Percentiles rank a stretch among this genome's conserved stretches.
These are phyloP conservation scores for Marronus borbonicus DNA, from an alignment of 2,888 invertebrate genomes.

Conservation along the genomic window DNA sequence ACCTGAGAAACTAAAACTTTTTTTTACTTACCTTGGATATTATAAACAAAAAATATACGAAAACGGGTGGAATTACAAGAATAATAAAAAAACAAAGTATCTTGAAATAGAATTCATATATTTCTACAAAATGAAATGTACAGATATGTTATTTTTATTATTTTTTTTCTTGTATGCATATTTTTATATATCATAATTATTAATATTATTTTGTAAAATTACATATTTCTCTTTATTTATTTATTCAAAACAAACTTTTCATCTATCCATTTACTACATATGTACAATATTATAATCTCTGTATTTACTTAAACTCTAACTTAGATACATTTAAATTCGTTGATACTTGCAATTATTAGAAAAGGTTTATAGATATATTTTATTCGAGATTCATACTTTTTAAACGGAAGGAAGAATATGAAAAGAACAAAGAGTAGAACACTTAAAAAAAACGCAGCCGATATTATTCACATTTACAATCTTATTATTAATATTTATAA, in stretches of 20 bases:
- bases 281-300: constrained; percentile 53
- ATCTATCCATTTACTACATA: constrained; percentile 53
- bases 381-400: no score
- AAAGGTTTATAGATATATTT: no score
- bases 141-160: constrained; percentile 56
- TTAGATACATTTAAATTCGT: constrained; percentile 50
- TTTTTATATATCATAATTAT: no score
- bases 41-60: no score
- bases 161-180: not conserved
- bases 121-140: constrained; percentile 59
- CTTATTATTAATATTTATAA: constrained; percentile 29
- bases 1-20: no score
- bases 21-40: no score
- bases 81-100: constrained; percentile 26
- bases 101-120: constrained; percentile 55
- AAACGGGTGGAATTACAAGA: no score
- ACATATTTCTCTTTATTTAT: constrained; percentile 48
- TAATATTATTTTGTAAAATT: constrained; percentile 51
- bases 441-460: constrained; percentile 16
- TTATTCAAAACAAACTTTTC: constrained; percentile 41
- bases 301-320: not conserved
- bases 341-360: constrained; percentile 29
- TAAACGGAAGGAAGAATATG: no score
- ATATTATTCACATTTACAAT: constrained; percentile 1
- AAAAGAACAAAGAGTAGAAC: not conserved